Evolutionary conservation across 2,113 vertebrate genomes (phyloP).

Genomic region (Cyphomyrus discorhynchus): DNA sequence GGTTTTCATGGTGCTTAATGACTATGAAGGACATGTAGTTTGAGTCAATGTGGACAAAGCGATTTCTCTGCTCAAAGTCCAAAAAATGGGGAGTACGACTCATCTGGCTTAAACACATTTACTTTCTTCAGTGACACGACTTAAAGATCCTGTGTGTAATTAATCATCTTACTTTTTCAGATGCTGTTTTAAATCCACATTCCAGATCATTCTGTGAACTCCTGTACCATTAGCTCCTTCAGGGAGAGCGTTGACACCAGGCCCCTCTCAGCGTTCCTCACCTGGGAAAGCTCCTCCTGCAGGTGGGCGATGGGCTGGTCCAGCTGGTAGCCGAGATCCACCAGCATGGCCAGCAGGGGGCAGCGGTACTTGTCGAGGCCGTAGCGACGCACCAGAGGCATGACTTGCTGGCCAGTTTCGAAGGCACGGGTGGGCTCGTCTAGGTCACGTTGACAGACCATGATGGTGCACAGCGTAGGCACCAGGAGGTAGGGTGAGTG

Average conservation of each 20-base stretch:
- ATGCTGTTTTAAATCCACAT: not conserved
- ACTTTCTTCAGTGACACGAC: not conserved
- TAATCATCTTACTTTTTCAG: not conserved
- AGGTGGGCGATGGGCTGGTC: constrained; percentile 72
- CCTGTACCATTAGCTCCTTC: constrained; percentile 78
- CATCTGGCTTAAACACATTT: not conserved
- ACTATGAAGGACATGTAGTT: not conserved
- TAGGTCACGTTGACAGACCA: constrained; percentile 80
- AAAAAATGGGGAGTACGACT: not conserved
- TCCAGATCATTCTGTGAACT: constrained; percentile 51
- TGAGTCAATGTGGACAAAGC: not conserved
- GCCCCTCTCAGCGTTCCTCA: constrained; percentile 56
- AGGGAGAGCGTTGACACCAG: constrained; percentile 53
- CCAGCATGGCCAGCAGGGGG: constrained; percentile 71
- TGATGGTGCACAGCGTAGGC: constrained; percentile 69
- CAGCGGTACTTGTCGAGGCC: constrained; percentile 61
- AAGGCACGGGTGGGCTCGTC: constrained; percentile 63
- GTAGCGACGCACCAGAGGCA: constrained; percentile 53
- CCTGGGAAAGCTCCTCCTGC: constrained; percentile 67
- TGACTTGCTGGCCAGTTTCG: constrained; percentile 61
- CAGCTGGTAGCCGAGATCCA: constrained; percentile 72
- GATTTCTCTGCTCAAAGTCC: not conserved
- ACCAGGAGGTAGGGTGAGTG: constrained; percentile 58
- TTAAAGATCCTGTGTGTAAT: not conserved
- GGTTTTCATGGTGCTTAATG: not conserved